These are phyloP conservation scores for Pampusana beccarii DNA, from an alignment of 2,113 vertebrate genomes.

Conservation along the genomic window DNA sequence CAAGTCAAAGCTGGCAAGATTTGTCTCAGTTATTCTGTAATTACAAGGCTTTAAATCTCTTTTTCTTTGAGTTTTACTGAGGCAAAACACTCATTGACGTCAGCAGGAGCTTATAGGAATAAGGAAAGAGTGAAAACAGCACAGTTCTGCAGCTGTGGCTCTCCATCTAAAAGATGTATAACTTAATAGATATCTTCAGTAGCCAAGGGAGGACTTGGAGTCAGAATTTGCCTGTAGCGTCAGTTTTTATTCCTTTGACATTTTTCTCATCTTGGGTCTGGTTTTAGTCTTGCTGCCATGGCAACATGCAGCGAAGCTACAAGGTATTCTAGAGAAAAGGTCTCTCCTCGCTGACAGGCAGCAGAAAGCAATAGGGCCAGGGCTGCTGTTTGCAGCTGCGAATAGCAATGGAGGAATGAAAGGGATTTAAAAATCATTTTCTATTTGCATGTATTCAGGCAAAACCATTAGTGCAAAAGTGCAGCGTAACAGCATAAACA, in stretches of 20 bases:
- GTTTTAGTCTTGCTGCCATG: constrained; percentile 63
- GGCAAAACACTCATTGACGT: constrained; percentile 38
- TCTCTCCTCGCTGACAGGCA: background rate
- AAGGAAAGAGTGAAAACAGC: background rate
- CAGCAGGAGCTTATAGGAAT: constrained; percentile 23
- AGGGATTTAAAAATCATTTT: background rate
- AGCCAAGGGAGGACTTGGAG: background rate
- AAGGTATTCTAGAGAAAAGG: constrained; percentile 50
- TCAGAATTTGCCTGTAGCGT: background rate
- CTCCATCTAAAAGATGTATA: background rate
- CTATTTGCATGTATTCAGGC: background rate
- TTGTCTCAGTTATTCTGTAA: background rate
- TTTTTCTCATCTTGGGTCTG: constrained; percentile 12
- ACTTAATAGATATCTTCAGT: constrained; percentile 25
- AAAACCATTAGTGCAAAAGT: background rate
- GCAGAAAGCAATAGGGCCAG: background rate
- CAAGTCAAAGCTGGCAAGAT: background rate
- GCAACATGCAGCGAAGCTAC: constrained; percentile 61
- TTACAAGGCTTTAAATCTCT: constrained; percentile 27
- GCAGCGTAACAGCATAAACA: background rate
- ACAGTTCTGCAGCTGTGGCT: background rate
- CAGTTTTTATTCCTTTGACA: constrained; percentile 35
- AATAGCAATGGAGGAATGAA: background rate
- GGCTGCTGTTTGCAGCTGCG: background rate
- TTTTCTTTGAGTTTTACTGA: constrained; percentile 16